Percentiles rank a stretch among this genome's conserved stretches.
These are phyloP conservation scores for Cyaniris semiargus DNA, from an alignment of 2,888 invertebrate genomes.

Conservation along the genomic window DNA sequence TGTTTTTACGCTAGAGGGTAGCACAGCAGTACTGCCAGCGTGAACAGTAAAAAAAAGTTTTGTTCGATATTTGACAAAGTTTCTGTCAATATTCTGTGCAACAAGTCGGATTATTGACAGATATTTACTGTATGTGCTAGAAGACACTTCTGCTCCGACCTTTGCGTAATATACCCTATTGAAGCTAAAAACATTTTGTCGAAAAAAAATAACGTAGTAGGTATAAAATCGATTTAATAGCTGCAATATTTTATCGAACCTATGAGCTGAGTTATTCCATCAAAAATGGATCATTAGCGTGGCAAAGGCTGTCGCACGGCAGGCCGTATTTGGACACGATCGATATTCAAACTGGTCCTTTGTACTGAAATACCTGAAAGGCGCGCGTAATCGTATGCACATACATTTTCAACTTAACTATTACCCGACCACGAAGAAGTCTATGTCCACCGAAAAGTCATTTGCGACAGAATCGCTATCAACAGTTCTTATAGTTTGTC, in stretches of 20 bases:
- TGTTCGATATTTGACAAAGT: no score
- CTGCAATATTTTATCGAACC: background rate
- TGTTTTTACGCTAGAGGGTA: no score
- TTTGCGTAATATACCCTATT: no score
- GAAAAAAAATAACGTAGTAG: background rate
- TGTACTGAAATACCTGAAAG: conserved; percentile 23
- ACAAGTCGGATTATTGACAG: no score
- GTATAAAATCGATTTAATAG: background rate
- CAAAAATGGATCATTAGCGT: conserved; percentile 19
- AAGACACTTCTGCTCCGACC: no score
- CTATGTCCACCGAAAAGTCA: no score
- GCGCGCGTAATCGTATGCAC: background rate
- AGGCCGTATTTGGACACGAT: conserved; percentile 29
- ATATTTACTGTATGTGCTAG: no score
- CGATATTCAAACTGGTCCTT: conserved; percentile 39
- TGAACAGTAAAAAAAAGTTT: no score
- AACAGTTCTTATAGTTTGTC: background rate
- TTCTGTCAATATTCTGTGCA: no score
- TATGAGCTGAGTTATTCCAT: conserved; percentile 4
- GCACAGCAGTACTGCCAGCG: no score
- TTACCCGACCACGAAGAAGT: background rate
- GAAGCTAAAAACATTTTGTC: no score
- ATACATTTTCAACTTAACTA: background rate
- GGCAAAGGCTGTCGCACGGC: conserved; percentile 11
- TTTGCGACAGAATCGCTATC: background rate